These are phyloP conservation scores for Notarius lentiginosus DNA, from an alignment of 2,113 vertebrate species.

Conservation along the genomic window DNA sequence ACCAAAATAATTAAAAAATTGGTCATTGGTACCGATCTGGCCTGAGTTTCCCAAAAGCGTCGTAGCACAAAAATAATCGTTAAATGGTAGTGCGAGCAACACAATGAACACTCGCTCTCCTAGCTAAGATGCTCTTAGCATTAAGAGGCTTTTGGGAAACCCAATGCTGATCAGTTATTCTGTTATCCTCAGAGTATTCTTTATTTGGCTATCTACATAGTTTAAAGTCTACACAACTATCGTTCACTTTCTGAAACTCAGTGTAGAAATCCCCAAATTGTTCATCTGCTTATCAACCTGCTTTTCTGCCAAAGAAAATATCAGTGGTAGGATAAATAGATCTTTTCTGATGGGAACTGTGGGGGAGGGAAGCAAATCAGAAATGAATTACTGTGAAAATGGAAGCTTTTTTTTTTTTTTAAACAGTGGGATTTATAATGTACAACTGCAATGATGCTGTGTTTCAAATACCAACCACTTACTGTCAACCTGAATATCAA, in stretches of 20 bases:
- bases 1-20: too few species aligned
- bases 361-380: not conserved
- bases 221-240: not conserved
- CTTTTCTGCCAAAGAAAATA: not conserved
- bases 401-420: not conserved
- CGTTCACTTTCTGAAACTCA: not conserved
- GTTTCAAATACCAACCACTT: not conserved
- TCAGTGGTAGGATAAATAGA: not conserved
- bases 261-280: not conserved
- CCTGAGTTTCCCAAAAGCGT: too few species aligned
- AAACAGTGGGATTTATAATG: not conserved
- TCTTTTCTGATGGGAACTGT: not conserved
- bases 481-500: not conserved
- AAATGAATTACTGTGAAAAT: not conserved
- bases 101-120: too few species aligned
- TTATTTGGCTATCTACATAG: slow-evolving; percentile 3
- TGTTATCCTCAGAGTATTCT: not conserved
- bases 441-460: not conserved
- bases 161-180: not conserved
- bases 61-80: too few species aligned
- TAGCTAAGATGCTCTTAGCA: too few species aligned
- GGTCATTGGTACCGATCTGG: not conserved
- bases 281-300: not conserved
- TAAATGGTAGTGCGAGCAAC: too few species aligned
- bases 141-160: too few species aligned